phyloP scores from a whole-genome alignment of 2,888 invertebrate genomes.

The Tanytarsus gracilentus region DNA sequence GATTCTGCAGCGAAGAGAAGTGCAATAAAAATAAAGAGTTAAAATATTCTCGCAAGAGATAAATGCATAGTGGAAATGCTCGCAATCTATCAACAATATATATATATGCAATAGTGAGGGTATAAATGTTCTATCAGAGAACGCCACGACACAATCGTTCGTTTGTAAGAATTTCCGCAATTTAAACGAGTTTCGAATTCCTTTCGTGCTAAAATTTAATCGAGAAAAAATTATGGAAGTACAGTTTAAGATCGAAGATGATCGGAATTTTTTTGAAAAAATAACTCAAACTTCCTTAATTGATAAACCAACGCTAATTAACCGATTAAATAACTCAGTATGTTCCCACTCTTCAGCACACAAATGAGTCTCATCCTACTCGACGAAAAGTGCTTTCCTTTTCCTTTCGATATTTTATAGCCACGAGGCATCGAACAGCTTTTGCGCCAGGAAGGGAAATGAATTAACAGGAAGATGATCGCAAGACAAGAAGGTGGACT shows the following conservation, averaged over 20 bases:
- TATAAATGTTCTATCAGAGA: neutral
- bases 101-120: neutral
- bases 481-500: conserved; percentile 15
- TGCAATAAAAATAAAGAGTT: neutral
- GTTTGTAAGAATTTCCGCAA: conserved; percentile 19
- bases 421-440: too few species aligned
- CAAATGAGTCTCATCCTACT: neutral
- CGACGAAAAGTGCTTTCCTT: too few species aligned
- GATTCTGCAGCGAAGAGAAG: neutral
- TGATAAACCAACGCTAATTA: conserved; percentile 13
- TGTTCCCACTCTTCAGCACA: neutral
- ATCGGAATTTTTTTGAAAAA: too few species aligned
- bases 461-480: neutral
- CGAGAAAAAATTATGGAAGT: neutral
- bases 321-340: too few species aligned
- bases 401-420: too few species aligned
- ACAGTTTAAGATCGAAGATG: neutral
- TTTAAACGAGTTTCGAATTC: conserved; percentile 10
- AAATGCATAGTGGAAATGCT: neutral
- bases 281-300: conserved; percentile 13
- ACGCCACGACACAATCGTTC: neutral
- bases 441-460: conserved; percentile 15
- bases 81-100: conserved; percentile 15
- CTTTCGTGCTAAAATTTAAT: neutral
- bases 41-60: neutral